Evolutionary conservation across 2,113 vertebrate genomes (phyloP).

Genomic region (Saimiri boliviensis): DNA sequence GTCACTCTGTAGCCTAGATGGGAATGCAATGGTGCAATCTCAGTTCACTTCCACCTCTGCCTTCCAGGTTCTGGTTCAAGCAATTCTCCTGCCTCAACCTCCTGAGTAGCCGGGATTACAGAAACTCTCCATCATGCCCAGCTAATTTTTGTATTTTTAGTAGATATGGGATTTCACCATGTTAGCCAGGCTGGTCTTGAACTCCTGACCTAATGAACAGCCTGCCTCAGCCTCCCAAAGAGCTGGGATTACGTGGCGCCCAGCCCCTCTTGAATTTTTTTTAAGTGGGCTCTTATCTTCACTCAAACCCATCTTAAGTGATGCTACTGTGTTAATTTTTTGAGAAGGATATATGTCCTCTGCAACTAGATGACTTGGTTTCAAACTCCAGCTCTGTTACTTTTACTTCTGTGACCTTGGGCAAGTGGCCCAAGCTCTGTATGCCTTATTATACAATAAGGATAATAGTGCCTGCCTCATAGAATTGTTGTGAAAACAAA

Average conservation of each 20-base stretch:
- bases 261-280: background rate
- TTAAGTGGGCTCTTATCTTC: background rate
- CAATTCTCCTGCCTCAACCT: too few relatives aligned
- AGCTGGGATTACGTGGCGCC: too few relatives aligned
- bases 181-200: too few relatives aligned
- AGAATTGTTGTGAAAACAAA: background rate
- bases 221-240: too few relatives aligned
- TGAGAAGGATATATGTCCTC: background rate
- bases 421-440: background rate
- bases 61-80: too few relatives aligned
- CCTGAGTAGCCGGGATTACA: too few relatives aligned
- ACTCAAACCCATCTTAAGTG: background rate
- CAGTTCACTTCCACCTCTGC: too few relatives aligned
- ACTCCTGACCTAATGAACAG: too few relatives aligned
- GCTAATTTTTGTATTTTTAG: too few relatives aligned
- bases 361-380: background rate
- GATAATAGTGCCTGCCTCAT: background rate
- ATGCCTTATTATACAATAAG: background rate
- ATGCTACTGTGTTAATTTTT: background rate
- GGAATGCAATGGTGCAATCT: too few relatives aligned
- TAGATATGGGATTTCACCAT: too few relatives aligned
- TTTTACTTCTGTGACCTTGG: background rate
- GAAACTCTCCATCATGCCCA: background rate
- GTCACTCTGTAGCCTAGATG: too few relatives aligned
- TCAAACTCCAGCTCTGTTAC: constrained; percentile 6